Conservation (phyloP, 2,888 invertebrate species). For the Epistrophe eligans region DNA sequence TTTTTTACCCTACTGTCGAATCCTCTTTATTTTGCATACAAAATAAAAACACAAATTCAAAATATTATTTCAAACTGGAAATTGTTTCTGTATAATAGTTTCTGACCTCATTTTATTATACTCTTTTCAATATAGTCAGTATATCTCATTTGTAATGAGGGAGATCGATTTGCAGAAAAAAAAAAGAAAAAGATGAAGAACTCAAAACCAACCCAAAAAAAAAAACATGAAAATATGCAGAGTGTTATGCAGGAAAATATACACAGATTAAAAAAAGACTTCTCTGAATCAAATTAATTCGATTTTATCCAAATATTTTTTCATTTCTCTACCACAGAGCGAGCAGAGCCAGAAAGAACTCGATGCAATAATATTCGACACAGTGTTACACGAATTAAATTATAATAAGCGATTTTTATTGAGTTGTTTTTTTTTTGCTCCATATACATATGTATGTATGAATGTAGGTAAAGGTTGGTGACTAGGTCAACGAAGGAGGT, state of each 20-base stretch:
- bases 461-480: neutral
- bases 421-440: conserved; percentile 18
- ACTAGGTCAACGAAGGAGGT: neutral
- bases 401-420: conserved; percentile 69
- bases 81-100: conserved; percentile 22
- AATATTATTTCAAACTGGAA: conserved; percentile 19
- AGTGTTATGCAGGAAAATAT: neutral
- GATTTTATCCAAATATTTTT: conserved; percentile 47
- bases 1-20: neutral
- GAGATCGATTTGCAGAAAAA: conserved; percentile 25
- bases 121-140: conserved; percentile 21
- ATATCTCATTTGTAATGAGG: conserved; percentile 40
- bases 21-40: neutral
- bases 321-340: neutral
- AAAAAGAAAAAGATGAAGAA: neutral
- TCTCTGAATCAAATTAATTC: conserved; percentile 65
- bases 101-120: conserved; percentile 56
- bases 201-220: neutral
- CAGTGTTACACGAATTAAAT: conserved; percentile 58
- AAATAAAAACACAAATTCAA: neutral
- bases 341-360: too few species aligned
- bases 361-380: neutral
- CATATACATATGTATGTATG: neutral
- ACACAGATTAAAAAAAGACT: conserved; percentile 51
- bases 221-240: neutral